Evolutionary conservation across 2,888 invertebrate genomes (phyloP).

Genomic region (Euclidia mi): DNA sequence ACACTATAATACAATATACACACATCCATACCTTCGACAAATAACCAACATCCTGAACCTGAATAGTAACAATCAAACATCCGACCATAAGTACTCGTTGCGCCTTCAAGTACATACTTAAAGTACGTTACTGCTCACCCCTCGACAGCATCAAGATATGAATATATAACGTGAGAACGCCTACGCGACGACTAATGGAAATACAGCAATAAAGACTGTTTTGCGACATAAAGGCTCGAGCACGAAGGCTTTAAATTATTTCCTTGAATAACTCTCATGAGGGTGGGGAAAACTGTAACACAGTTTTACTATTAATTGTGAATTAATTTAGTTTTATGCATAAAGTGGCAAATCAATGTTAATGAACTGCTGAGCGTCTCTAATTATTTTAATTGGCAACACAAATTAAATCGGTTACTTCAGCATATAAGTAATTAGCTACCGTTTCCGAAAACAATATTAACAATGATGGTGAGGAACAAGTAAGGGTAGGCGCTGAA

Average conservation of each 20-base stretch:
- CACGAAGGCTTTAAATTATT: conserved; percentile 29
- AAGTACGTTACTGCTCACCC: conserved; percentile 17
- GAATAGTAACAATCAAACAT: not conserved
- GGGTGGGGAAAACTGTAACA: conserved; percentile 2
- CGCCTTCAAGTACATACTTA: not conserved
- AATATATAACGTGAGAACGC: conserved; percentile 36
- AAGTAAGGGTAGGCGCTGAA: too few relatives aligned
- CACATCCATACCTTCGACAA: not conserved
- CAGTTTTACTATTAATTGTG: not conserved
- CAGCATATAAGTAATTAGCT: too few relatives aligned
- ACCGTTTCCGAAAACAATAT: too few relatives aligned
- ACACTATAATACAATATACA: too few relatives aligned
- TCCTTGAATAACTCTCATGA: conserved; percentile 19
- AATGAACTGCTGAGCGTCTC: too few relatives aligned
- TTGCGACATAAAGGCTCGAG: conserved; percentile 18
- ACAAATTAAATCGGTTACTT: too few relatives aligned
- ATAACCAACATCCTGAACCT: not conserved
- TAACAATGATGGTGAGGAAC: too few relatives aligned
- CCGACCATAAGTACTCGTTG: not conserved
- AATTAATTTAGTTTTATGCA: too few relatives aligned
- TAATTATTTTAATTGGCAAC: too few relatives aligned
- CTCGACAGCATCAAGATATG: conserved; percentile 24
- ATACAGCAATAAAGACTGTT: conserved; percentile 41
- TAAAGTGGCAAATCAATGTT: too few relatives aligned
- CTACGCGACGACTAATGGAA: conserved; percentile 53